Evolutionary conservation across 2,888 invertebrate genomes (phyloP), one percentile per base, ranked within the genome.

Genomic region (Halictus ligatus): DNA sequence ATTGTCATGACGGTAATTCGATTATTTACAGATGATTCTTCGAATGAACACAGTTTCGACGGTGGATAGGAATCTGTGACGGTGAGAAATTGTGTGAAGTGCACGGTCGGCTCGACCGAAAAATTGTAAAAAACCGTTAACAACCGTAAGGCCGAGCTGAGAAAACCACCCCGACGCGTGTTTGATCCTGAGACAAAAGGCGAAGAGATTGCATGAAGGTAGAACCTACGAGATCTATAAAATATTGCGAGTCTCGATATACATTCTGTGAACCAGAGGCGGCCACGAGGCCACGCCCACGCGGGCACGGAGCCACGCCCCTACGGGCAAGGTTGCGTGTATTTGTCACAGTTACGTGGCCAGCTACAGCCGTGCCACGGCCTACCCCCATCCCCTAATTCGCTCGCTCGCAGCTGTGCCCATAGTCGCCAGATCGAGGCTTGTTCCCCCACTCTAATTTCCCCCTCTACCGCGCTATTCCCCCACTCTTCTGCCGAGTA

Each of bases 21-120:
- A 69, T 89, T 58, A 90, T 91, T 82, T 90, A 91, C 89, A 91
- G 54, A 85, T 84, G 81, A 84, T 77, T 60, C 25, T 71, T 73
- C 29, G 72, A 10, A 77, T 75, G 75, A 72, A 40, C 25, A 67
- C 48, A 25, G 75, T 88, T 84, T 78, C 48, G 84, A 80, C 40
- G 80, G 73, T 48, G 40, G n/a, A n/a, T 40, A 54, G 15, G 54
- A 83, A 71, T 73, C 25, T 64, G 64, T 29, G 43, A 21, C 43
- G 29, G 64, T 40, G 69, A 29, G 58, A 18, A 72, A 79, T n/a
- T n/a, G n/a, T 3, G 40, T 60, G 3, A 29, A 4, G 15, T 13
- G 60, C 10, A 35, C 35, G 67, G 67, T 58, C n/a, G 1, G n/a
- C n/a, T 67, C 29, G 35, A 54, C 60, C 25, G 43, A 69, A 35